These are phyloP conservation scores for Anorthoa munda DNA, from an alignment of 2,888 invertebrate species.

Conservation along the genomic window DNA sequence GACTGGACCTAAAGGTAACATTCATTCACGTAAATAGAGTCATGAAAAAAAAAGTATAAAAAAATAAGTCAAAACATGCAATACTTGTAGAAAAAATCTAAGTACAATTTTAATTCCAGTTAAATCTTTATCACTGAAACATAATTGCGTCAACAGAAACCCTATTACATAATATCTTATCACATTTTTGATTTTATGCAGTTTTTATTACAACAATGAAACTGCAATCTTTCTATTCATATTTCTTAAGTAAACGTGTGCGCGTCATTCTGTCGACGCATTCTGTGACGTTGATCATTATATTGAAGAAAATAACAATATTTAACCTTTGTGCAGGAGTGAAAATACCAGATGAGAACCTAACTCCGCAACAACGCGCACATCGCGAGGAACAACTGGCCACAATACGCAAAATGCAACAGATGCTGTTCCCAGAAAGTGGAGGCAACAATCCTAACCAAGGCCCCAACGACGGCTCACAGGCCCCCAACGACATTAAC, in stretches of 20 bases:
- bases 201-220: conserved; percentile 39
- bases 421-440: conserved; percentile 97
- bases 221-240: conserved; percentile 12
- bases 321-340: conserved; percentile 89
- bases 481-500: conserved; percentile 82
- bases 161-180: conserved; percentile 31
- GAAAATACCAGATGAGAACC: conserved; percentile 98
- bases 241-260: conserved; percentile 1
- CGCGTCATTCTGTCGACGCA: conserved; percentile 16
- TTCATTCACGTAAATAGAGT: not conserved
- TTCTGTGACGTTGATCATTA: conserved; percentile 19
- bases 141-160: conserved; percentile 24
- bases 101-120: not conserved
- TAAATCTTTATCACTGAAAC: conserved; percentile 4
- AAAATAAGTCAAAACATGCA: not conserved
- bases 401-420: conserved; percentile 97
- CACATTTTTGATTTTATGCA: conserved; percentile 28
- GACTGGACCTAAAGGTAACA: conserved; percentile 85
- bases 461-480: conserved; percentile 77
- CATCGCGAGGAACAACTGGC: conserved; percentile 98
- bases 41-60: no score
- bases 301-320: conserved; percentile 9
- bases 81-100: not conserved
- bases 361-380: conserved; percentile 98
- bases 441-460: conserved; percentile 82